A percentile compares a stretch with the other conserved stretches of the same genome.
phyloP scores from a whole-genome alignment of 1,140 invertebrate species.

The Nasonia longicornis region DNA sequence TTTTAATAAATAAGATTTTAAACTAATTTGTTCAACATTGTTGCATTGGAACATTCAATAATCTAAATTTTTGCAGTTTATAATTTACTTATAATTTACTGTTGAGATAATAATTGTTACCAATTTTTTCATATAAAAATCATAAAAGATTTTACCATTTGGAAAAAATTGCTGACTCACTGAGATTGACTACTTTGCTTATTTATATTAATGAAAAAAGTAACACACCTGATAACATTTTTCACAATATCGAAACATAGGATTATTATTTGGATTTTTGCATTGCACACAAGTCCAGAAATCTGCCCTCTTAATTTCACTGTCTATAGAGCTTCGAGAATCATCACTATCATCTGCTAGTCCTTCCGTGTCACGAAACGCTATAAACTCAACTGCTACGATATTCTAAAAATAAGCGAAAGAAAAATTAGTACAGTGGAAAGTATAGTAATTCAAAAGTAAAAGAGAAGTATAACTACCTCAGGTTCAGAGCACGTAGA shows the following conservation, averaged over 20 bases:
- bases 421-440: not conserved
- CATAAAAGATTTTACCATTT: too few species aligned
- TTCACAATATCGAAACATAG: constrained; percentile 75
- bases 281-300: constrained; percentile 76
- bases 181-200: not conserved
- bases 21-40: too few species aligned
- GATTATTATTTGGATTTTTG: constrained; percentile 73
- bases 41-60: too few species aligned
- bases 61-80: too few species aligned
- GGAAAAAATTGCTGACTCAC: not conserved
- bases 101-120: too few species aligned
- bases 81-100: too few species aligned
- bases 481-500: constrained; percentile 51
- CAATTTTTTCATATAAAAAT: too few species aligned
- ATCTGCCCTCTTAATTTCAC: constrained; percentile 70
- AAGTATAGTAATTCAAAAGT: not conserved
- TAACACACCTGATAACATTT: constrained; percentile 75
- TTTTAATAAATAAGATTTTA: too few species aligned
- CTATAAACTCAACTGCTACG: constrained; percentile 52
- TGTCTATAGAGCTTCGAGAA: constrained; percentile 68
- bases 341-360: constrained; percentile 71
- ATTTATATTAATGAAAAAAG: not conserved
- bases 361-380: constrained; percentile 53
- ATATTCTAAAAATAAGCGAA: constrained; percentile 53
- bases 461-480: constrained; percentile 34